Base-by-base conservation (phyloP, 2,888 invertebrate species). In the Abscondita cerata region DNA sequence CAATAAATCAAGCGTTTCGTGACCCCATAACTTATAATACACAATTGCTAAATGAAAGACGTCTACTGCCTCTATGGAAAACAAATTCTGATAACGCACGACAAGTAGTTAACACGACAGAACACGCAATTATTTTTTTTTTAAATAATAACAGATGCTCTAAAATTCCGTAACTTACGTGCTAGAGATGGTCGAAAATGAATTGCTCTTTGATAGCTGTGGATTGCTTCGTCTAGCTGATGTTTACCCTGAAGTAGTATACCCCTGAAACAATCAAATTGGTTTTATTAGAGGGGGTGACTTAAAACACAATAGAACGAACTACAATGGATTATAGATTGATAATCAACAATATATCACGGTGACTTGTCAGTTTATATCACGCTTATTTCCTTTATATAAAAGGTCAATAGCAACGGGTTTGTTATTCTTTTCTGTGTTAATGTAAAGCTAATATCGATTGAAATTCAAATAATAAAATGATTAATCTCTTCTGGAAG, bases 111-210 rank as follows among this genome's bases (percentile, higher is more conserved):
- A 44, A 44, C 44, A 18, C 44, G 44, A 44, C 18, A 44, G 18
- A 44, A 18, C 44, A 44, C 44, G 44, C 44, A 18, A 44, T 44
- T 44, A n/a, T 44, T 44, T 44, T n/a, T n/a, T n/a, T n/a, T n/a
- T n/a, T n/a, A n/a, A n/a, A n/a, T n/a, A n/a, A n/a, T n/a, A n/a
- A n/a, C n/a, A n/a, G n/a, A n/a, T n/a, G n/a, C n/a, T n/a, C n/a
- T n/a, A n/a, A n/a, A n/a, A n/a, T n/a, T n/a, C n/a, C n/a, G n/a
- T n/a, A n/a, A 91, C 93, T 93, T 86, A 96, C 96, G 86, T 79
- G 96, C 95, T 82, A 97, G 87, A 75, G 93, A 92, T 69, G 96
- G 96, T 81, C 97, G 86, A 83, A 91, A 96, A 81, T 92, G 91
- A 78, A 96, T 95, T 70, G 96, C 96, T 75, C 89, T 87, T 81